These are phyloP conservation scores for Parotocinclus haroldoi DNA, from an alignment of 2,797 vertebrate species.

Conservation along the genomic window DNA sequence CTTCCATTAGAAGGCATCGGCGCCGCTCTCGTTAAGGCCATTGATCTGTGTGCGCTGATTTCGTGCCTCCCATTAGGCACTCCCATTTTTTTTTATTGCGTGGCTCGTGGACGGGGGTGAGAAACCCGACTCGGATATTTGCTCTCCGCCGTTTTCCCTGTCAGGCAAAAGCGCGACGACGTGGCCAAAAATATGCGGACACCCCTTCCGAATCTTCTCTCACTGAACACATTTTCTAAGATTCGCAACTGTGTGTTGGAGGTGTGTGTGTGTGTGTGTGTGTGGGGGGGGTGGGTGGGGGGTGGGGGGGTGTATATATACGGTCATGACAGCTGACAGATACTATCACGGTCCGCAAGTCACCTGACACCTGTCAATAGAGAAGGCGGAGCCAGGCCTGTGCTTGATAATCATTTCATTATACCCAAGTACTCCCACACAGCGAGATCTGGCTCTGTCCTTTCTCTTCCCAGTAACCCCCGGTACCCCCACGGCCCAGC, in stretches of 20 bases:
- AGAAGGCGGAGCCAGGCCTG: slow-evolving; percentile 54
- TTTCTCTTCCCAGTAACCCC: slow-evolving; percentile 60
- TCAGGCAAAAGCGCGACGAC: no score
- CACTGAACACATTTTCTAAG: no score
- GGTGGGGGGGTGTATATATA: slow-evolving; percentile 51
- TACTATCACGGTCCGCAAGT: slow-evolving; percentile 70
- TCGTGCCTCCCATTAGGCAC: slow-evolving; percentile 28
- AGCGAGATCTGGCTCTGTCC: slow-evolving; percentile 2
- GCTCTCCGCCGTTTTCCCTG: no score
- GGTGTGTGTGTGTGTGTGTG: slow-evolving; percentile 49
- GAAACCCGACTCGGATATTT: background rate
- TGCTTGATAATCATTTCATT: slow-evolving; percentile 80
- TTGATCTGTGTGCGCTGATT: slow-evolving; percentile 26
- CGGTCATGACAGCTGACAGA: slow-evolving; percentile 69
- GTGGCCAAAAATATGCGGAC: no score
- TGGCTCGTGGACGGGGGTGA: slow-evolving; percentile 11
- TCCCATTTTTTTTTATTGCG: slow-evolving; percentile 32
- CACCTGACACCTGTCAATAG: slow-evolving; percentile 77
- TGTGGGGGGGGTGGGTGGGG: slow-evolving; percentile 48
- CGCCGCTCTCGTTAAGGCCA: slow-evolving; percentile 28
- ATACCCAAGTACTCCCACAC: slow-evolving; percentile 65
- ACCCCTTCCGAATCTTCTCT: no score
- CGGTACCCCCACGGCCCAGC: slow-evolving; percentile 81
- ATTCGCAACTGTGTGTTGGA: background rate
- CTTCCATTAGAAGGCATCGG: slow-evolving; percentile 22